Percentiles rank a stretch among this genome's conserved stretches.
These are phyloP conservation scores for Astyanax mexicanus DNA, from an alignment of 2,797 vertebrate genomes.

Conservation along the genomic window DNA sequence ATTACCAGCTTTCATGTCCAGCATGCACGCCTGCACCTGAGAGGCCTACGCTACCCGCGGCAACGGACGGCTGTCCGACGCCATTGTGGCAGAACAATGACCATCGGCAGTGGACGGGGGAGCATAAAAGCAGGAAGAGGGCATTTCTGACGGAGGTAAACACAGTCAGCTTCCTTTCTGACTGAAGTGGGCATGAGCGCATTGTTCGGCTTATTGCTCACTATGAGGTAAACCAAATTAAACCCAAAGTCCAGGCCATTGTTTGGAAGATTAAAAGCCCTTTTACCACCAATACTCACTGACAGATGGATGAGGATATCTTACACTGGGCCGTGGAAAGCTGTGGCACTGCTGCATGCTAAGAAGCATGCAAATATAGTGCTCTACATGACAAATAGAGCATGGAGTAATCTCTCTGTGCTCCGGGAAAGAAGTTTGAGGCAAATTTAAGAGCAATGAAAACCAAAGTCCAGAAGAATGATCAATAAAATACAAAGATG, in stretches of 20 bases:
- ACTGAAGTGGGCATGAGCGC: constrained; percentile 41
- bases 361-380: not conserved
- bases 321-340: not conserved
- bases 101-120: constrained; percentile 58
- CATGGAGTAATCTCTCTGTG: no score
- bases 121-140: constrained; percentile 77
- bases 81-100: constrained; percentile 76
- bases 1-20: constrained; percentile 28
- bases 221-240: constrained; percentile 3
- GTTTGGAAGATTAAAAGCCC: constrained; percentile 31
- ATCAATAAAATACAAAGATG: constrained; percentile 12
- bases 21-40: constrained; percentile 31
- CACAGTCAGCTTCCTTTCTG: constrained; percentile 60
- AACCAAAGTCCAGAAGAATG: constrained; percentile 6
- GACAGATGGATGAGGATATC: not conserved
- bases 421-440: not conserved
- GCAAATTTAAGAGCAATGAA: not conserved
- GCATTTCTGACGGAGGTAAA: constrained; percentile 68
- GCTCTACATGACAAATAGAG: no score
- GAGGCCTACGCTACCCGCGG: constrained; percentile 27
- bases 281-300: constrained; percentile 23
- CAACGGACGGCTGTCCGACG: constrained; percentile 22
- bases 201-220: constrained; percentile 40
- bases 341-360: not conserved
- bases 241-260: constrained; percentile 6